Conservation (phyloP, 1,140 invertebrate genomes). For the Phenacoccus solenopsis region DNA sequence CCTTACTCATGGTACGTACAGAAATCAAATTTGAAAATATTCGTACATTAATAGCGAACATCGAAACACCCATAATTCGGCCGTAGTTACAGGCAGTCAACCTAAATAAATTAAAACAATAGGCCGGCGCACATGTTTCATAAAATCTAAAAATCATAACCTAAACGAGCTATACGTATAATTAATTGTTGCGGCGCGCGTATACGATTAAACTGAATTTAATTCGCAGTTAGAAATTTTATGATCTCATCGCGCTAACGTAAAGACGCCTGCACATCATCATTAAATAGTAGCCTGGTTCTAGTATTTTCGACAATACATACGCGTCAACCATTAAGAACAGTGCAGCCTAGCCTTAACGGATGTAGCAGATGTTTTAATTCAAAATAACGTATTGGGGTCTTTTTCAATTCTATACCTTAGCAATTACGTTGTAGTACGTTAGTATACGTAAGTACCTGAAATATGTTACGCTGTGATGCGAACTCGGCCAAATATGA, state of each 20-base stretch:
- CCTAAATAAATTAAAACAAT: too few species aligned
- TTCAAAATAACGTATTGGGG: constrained; percentile 1
- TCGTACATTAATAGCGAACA: too few species aligned
- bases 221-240: neutral
- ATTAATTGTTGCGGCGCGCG: too few species aligned
- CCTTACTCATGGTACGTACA: too few species aligned
- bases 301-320: neutral
- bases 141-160: too few species aligned
- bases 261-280: neutral
- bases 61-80: too few species aligned
- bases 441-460: neutral
- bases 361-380: constrained; percentile 1
- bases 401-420: neutral
- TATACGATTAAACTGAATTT: too few species aligned
- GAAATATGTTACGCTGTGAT: neutral
- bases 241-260: neutral
- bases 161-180: too few species aligned
- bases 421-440: neutral
- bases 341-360: neutral
- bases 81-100: too few species aligned
- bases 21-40: too few species aligned
- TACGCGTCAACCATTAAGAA: neutral
- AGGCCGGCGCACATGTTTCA: too few species aligned
- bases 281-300: neutral
- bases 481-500: neutral